A percentile compares a stretch with the other conserved stretches of the same genome.
These are phyloP conservation scores for Chorisops tibialis DNA, from an alignment of 2,888 invertebrate species.

Conservation along the genomic window DNA sequence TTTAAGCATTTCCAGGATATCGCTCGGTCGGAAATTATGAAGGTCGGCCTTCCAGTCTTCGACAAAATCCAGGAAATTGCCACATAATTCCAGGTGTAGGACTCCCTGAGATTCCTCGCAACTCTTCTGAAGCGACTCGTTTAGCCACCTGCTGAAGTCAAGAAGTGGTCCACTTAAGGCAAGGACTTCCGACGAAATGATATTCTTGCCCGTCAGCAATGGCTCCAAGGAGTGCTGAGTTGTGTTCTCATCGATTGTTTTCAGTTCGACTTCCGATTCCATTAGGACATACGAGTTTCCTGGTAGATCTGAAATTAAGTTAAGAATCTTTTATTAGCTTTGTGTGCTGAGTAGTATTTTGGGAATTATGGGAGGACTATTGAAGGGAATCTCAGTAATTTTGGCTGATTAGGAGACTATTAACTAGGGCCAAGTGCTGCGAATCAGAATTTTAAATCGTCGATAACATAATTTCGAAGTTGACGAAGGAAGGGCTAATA, in stretches of 20 bases:
- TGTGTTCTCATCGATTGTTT: slow-evolving; percentile 43
- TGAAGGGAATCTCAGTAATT: too few relatives aligned
- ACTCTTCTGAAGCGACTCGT: slow-evolving; percentile 45
- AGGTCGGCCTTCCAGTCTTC: slow-evolving; percentile 45
- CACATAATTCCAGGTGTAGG: slow-evolving; percentile 44
- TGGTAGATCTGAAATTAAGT: slow-evolving; percentile 43
- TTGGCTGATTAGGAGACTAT: too few relatives aligned
- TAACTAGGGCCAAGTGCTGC: too few relatives aligned
- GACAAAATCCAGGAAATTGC: slow-evolving; percentile 46
- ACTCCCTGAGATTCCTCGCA: slow-evolving; percentile 44
- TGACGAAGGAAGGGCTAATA: too few relatives aligned
- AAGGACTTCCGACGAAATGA: slow-evolving; percentile 46
- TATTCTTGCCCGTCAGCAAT: slow-evolving; percentile 42
- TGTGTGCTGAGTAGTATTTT: too few relatives aligned
- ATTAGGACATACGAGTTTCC: slow-evolving; percentile 46
- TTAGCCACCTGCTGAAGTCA: slow-evolving; percentile 46
- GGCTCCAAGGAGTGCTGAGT: slow-evolving; percentile 42
- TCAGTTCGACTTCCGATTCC: slow-evolving; percentile 48
- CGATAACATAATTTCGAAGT: too few relatives aligned
- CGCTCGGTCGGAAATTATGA: slow-evolving; percentile 36
- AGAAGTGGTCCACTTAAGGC: slow-evolving; percentile 45
- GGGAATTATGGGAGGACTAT: too few relatives aligned
- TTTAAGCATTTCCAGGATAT: slow-evolving; percentile 43
- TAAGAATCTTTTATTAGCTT: background rate
- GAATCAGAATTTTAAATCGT: too few relatives aligned